phyloP scores from a whole-genome alignment of 2,113 vertebrate species.

The Xiphias gladius region DNA sequence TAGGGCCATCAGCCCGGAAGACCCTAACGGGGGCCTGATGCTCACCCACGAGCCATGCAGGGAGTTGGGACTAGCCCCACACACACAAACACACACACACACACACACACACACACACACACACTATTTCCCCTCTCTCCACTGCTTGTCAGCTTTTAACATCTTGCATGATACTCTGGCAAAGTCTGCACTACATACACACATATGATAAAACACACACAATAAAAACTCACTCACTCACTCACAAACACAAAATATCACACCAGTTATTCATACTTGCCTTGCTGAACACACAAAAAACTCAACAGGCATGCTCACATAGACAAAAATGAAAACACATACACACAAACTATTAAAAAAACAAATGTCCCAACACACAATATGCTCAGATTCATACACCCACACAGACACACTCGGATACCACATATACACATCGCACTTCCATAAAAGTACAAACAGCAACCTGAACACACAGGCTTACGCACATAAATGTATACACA shows the following conservation, averaged over 20 bases:
- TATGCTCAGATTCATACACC: background rate
- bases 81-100: background rate
- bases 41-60: slow-evolving; percentile 57
- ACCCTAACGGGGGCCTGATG: slow-evolving; percentile 56
- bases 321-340: background rate
- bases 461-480: background rate
- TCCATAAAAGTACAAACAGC: background rate
- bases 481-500: background rate
- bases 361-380: background rate
- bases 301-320: background rate
- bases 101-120: background rate
- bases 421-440: background rate
- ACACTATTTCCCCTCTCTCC: slow-evolving; percentile 2
- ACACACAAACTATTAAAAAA: background rate
- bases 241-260: background rate
- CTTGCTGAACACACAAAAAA: background rate
- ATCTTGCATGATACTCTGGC: slow-evolving; percentile 21
- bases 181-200: background rate
- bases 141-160: slow-evolving; percentile 12
- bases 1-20: slow-evolving; percentile 46
- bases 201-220: background rate
- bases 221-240: background rate
- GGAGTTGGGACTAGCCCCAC: background rate
- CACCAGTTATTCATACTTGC: slow-evolving; percentile 2
- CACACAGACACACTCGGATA: background rate